Base-by-base conservation (phyloP, 2,113 vertebrate species). In the Cheirogaleus medius region DNA sequence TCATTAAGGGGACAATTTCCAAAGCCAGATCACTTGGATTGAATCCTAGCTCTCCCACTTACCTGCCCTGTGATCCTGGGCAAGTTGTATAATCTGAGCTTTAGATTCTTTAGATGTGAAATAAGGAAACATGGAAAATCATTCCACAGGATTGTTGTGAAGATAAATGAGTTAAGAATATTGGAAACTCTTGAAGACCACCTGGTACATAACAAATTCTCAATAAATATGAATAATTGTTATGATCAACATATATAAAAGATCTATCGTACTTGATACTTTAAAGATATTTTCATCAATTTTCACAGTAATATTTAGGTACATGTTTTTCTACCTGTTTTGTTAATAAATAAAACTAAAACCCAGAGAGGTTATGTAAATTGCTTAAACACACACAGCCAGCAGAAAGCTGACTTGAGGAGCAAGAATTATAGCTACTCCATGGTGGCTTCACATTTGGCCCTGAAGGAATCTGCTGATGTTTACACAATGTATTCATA, bases 281-380 rank as follows among this genome's bases (percentile, higher is more conserved):
- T 93, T 92, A 29, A 88, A 96, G 86, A 52, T 82, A 91, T 66
- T 84, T 96, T 82, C 81, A 84, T 91, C 49, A 63, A 64, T 71
- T 96, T 91, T 85, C 56, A 87, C 21, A 94, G 14, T 56, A 73
- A 58, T 74, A 82, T 68, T 90, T 92, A 90, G 87, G 9, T 73
- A 34, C 15, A 47, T 17, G 12, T 66, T 39, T 54, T 91, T 14
- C 15, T 58, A 63, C n/a, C 44, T 27, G 9, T 44, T 87, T 73
- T 32, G 9, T 13, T 88, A 39, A 58, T 60, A 39, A 78, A 78
- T 32, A 71, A 60, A 60, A 71, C 11, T 73, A 23, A 91, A 81
- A 91, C 37, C 64, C 73, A 86, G 25, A 86, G 49, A 78, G 3
- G 2, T 77, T n/a, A 39, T 37, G 15, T 73, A 58, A 66, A 71